These are phyloP conservation scores for Spongilla lacustris DNA, from an alignment of 37 sponge, comb jelly and placozoan genomes.

Conservation along the genomic window DNA sequence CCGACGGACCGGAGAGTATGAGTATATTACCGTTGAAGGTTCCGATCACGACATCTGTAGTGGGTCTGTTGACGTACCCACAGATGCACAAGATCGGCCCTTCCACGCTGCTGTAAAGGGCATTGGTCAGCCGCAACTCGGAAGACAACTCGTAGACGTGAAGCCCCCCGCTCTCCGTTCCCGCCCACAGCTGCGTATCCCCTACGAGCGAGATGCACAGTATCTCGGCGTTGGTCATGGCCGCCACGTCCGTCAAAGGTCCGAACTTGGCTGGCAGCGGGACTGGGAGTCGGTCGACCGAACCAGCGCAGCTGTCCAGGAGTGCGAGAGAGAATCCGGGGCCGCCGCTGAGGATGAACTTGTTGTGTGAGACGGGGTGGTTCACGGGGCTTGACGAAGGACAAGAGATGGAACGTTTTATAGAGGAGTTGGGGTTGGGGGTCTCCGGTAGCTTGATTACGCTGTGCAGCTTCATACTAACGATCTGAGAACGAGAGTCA, in stretches of 20 bases:
- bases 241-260: conserved; percentile 19
- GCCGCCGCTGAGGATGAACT: conserved; percentile 47
- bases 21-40: conserved; percentile 54
- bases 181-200: conserved; percentile 65
- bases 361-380: conserved; percentile 11
- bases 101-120: conserved; percentile 35
- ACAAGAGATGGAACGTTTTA: not conserved
- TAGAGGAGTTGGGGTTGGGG: not conserved
- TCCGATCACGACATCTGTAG: conserved; percentile 54
- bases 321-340: conserved; percentile 64
- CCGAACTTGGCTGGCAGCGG: conserved; percentile 26
- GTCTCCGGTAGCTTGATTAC: conserved; percentile 29
- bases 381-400: not conserved
- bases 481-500: not conserved
- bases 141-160: conserved; percentile 62
- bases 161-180: conserved; percentile 55
- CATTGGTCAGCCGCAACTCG: conserved; percentile 14
- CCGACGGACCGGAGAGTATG: conserved; percentile 30
- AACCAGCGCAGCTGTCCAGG: conserved; percentile 19
- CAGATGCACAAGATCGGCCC: conserved; percentile 35
- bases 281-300: conserved; percentile 39
- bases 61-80: not conserved
- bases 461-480: conserved; percentile 20
- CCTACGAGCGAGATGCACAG: conserved; percentile 8
- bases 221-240: not conserved